Evolutionary conservation across 2,888 invertebrate genomes (phyloP).

Genomic region (Hermaeophaga mercurialis): DNA sequence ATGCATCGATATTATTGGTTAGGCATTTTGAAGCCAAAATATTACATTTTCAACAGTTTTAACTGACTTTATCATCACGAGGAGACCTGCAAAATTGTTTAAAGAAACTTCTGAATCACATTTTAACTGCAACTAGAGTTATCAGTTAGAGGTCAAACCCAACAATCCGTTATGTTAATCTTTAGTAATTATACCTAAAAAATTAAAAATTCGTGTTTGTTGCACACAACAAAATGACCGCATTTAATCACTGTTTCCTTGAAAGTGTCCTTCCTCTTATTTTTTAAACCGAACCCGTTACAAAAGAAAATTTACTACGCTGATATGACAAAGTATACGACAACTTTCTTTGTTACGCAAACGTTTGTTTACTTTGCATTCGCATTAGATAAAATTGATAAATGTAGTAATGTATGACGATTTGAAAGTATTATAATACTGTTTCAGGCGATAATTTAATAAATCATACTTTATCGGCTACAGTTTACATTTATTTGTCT

Average conservation of each 20-base stretch:
- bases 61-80: too few species aligned
- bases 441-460: conserved; percentile 12
- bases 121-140: conserved; percentile 14
- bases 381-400: conserved; percentile 20
- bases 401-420: conserved; percentile 11
- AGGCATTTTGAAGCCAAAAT: too few species aligned
- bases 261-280: conserved; percentile 22
- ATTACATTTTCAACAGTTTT: too few species aligned
- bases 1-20: too few species aligned
- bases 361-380: conserved; percentile 19
- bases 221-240: conserved; percentile 20
- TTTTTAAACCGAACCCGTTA: conserved; percentile 17
- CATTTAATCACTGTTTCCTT: conserved; percentile 24
- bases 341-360: conserved; percentile 25
- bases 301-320: conserved; percentile 17
- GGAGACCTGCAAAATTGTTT: conserved; percentile 4
- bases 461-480: conserved; percentile 11
- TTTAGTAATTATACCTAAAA: conserved; percentile 20
- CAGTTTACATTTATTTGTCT: background rate
- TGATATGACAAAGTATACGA: conserved; percentile 11
- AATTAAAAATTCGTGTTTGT: conserved; percentile 20
- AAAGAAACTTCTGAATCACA: conserved; percentile 12
- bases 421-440: conserved; percentile 13
- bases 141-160: conserved; percentile 11
- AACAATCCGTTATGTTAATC: conserved; percentile 17